phyloP scores from a whole-genome alignment of 1,140 invertebrate species.

The Parasteatoda tepidariorum region DNA sequence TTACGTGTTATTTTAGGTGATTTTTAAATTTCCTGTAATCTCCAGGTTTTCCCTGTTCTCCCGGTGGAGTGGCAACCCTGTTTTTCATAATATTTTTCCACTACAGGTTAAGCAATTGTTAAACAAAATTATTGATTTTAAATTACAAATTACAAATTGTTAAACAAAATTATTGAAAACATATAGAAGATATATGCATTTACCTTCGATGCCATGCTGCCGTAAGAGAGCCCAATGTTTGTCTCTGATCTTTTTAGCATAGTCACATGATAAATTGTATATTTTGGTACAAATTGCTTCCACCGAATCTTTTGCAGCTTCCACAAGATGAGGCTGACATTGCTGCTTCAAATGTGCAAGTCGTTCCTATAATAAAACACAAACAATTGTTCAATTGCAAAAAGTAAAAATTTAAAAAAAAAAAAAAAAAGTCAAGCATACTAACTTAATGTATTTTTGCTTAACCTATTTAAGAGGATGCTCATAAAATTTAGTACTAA shows the following conservation, averaged over 20 bases:
- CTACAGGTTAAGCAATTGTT: too few relatives aligned
- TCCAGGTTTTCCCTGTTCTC: too few relatives aligned
- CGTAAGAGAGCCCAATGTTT: slow-evolving; percentile 87
- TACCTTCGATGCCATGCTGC: slow-evolving; percentile 81
- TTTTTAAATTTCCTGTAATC: too few relatives aligned
- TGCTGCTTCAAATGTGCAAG: slow-evolving; percentile 79
- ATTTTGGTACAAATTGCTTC: slow-evolving; percentile 96
- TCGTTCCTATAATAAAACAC: slow-evolving; percentile 66
- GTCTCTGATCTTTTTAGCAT: slow-evolving; percentile 89
- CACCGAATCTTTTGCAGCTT: slow-evolving; percentile 92
- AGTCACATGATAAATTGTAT: slow-evolving; percentile 90
- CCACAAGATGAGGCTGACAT: slow-evolving; percentile 93
- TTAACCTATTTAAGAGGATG: too few relatives aligned
- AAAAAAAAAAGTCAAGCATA: neutral
- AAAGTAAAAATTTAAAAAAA: neutral
- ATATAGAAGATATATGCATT: slow-evolving; percentile 8
- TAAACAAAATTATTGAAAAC: slow-evolving; percentile 8
- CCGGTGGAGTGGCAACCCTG: too few relatives aligned
- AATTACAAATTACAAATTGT: too few relatives aligned
- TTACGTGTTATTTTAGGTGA: too few relatives aligned
- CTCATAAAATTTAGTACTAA: too few relatives aligned
- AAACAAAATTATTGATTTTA: too few relatives aligned
- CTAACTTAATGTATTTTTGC: neutral
- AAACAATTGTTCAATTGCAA: neutral
- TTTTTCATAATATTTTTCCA: too few relatives aligned